Conservation (phyloP, 1,140 invertebrate species). For the Caenorhabditis brenneri region DNA sequence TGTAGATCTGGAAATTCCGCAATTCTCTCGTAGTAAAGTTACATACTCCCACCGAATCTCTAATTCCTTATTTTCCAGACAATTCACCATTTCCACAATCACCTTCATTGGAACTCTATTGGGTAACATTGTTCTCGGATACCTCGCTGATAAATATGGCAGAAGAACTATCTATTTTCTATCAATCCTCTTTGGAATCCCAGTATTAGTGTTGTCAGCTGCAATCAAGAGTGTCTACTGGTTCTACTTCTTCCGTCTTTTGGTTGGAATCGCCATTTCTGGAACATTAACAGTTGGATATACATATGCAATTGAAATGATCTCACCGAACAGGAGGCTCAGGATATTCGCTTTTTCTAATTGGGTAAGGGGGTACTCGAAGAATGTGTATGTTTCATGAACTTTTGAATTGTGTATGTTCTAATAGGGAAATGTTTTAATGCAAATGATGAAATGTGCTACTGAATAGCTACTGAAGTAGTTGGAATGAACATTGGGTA, state of each 20-base stretch:
- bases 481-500: no score
- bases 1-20: no score
- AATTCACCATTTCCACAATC: neutral
- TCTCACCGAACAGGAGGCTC: no score
- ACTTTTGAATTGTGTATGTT: no score
- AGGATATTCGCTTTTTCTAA: no score
- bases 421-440: no score
- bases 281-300: slow-evolving; percentile 8
- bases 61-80: neutral
- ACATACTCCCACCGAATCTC: no score
- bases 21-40: no score
- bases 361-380: no score
- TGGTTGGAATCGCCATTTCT: neutral
- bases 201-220: neutral
- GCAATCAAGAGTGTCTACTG: neutral
- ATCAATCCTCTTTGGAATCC: slow-evolving; percentile 16
- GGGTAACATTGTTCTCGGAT: neutral
- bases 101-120: neutral
- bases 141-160: slow-evolving; percentile 3
- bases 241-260: neutral
- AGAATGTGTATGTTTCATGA: no score
- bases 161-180: neutral
- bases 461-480: no score
- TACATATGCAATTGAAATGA: slow-evolving; percentile 19
- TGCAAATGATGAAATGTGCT: no score